Base-by-base conservation (phyloP, 2,797 vertebrate species). In the Meda fulgida region DNA sequence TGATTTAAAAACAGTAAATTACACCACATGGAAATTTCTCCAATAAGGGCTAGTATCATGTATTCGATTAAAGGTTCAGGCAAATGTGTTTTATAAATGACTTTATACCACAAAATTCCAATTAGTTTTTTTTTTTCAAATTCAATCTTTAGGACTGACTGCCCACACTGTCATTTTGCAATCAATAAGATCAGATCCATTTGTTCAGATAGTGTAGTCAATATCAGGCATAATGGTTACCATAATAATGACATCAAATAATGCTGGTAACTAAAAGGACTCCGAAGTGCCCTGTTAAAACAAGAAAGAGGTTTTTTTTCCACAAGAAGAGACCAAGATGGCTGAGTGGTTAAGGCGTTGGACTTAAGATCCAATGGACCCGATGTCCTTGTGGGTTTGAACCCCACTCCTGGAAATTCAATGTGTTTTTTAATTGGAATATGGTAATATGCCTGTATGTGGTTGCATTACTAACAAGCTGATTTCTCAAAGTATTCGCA, bases 1-100 rank as follows among this genome's bases (percentile, higher is more conserved):
- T 80, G 60, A 82, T 86, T 82, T 76, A 53, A 55, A 83, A 80
- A 76, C 34, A 55, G 34, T 14, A 58, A 82, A 82, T 76, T 40
- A 58, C 38, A 79, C 31, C 29, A 76, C 63, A 53, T 53, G 65
- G 72, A 70, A 58, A 43, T 43, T 73, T 85, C 48, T 65, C 16
- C 43, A 84, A 81, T 78, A 55, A 58, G 48, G 26, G 76, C 60
- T 81, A 36, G 36, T 23, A 71, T 69, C 29, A 46, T 7, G 19
- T 38, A 78, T 46, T n/a, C 1, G 1, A 31, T 72, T 31, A 19
- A 40, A 38, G 3, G n/a, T 10, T 51, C 5, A 26, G 48, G 29
- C 14, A 40, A 26, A 1, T 36, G 31, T 53, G 23, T 38, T 67
- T 78, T 43, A 1, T 29, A 31, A 46, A 29, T 78, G 13, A 38